A percentile compares a stretch with the other conserved stretches of the same genome.
phyloP scores from a whole-genome alignment of 2,888 invertebrate species.

The Drosophila flavopinicola region DNA sequence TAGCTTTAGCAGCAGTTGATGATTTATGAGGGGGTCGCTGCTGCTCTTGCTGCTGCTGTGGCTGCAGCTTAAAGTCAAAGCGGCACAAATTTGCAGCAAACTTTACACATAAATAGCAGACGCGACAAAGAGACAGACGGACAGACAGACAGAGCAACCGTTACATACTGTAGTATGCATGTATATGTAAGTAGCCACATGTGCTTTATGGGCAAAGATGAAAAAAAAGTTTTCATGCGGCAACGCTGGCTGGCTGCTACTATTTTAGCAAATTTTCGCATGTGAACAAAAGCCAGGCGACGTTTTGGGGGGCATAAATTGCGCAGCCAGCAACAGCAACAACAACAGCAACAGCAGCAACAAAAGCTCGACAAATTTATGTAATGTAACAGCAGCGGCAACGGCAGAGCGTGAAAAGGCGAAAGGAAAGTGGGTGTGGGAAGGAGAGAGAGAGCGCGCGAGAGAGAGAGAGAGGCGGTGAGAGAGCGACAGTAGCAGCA shows the following conservation, averaged over 20 bases:
- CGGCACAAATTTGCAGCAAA: conserved; percentile 46
- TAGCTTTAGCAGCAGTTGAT: conserved; percentile 45
- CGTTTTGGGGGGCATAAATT: conserved; percentile 75
- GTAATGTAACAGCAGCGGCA: conserved; percentile 57
- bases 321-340: conserved; percentile 48
- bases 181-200: conserved; percentile 55
- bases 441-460: conserved; percentile 1
- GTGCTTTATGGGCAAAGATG: conserved; percentile 71
- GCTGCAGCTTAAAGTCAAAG: conserved; percentile 44
- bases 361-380: conserved; percentile 73
- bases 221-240: conserved; percentile 43
- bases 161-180: conserved; percentile 3
- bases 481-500: background rate
- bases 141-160: conserved; percentile 19
- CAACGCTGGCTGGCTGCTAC: conserved; percentile 57
- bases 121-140: conserved; percentile 9
- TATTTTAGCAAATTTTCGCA: conserved; percentile 78
- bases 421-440: conserved; percentile 16
- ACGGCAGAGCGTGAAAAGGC: conserved; percentile 40
- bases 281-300: conserved; percentile 57
- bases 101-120: conserved; percentile 43
- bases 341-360: conserved; percentile 29
- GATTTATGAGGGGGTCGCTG: conserved; percentile 60
- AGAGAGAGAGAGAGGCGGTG: background rate
- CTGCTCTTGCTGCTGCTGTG: conserved; percentile 1